A percentile compares a stretch with the other conserved stretches of the same genome.
Evolutionary conservation across 1,140 invertebrate genomes (phyloP).

Genomic region (Theocolax elegans): DNA sequence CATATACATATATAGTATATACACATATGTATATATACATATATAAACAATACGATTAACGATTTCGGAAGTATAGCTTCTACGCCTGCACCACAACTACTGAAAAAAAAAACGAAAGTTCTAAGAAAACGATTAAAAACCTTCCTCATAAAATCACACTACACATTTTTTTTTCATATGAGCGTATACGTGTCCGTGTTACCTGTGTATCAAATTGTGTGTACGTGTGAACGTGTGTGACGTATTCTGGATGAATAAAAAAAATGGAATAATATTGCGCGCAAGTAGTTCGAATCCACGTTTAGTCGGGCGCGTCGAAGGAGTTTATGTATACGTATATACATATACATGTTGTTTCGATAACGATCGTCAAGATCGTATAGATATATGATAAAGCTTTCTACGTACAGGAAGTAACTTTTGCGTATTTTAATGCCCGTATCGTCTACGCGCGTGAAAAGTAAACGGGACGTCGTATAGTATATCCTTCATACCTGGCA

Average conservation of each 20-base stretch:
- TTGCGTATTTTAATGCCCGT: background rate
- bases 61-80: constrained; percentile 27
- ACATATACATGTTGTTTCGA: too few species aligned
- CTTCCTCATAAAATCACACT: background rate
- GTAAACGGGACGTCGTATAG: constrained; percentile 7
- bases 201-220: background rate
- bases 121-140: background rate
- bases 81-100: constrained; percentile 35
- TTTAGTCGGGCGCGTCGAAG: background rate
- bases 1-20: too few species aligned
- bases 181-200: background rate
- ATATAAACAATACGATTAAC: too few species aligned
- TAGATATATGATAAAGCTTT: too few species aligned
- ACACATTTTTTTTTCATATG: background rate
- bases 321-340: too few species aligned
- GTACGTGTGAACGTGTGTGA: background rate
- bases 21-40: too few species aligned
- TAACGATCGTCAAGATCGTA: too few species aligned
- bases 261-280: background rate
- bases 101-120: background rate
- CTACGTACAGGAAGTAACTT: background rate
- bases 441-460: background rate
- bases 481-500: constrained; percentile 18
- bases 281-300: background rate
- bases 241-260: too few species aligned